Base-by-base conservation (phyloP, 2,797 vertebrate species). In the Clarias platycephalus region DNA sequence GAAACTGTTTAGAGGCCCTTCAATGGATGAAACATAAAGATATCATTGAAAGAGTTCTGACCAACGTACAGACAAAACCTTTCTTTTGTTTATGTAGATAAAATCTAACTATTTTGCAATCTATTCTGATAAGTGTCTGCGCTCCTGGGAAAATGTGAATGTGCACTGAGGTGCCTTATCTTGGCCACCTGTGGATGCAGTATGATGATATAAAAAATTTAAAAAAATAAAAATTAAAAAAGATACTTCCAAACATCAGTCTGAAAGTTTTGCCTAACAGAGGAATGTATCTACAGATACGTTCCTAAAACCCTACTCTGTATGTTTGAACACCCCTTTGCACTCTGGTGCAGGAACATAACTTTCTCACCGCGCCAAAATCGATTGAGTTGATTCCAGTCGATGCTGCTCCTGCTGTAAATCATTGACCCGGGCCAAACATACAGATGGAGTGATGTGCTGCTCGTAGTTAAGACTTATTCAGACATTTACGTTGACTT, bases 381-480 rank as follows among this genome's bases (percentile, higher is more conserved):
- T 66, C 44, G 7, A 26, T 44, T 18, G 1, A 18, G 76, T 44
- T 44, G 76, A 63, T 63, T 58, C 74, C 55, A 34, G 62, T 49
- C 40, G 22, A 5, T 57, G 28, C 26, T 5, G 58, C 64, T 68
- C 0, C 57, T 40, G 80, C 22, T 37, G 49, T 88, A 71, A 81
- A 79, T 68, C 49, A 82, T 79, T 83, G 26, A 57, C 78, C 55
- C 64, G 67, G 49, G 26, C 34, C 53, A 58, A 58, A 58, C 16
- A 72, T 55, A 62, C 20, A 66, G 37, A 57, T 28, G 26, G 6
- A 58, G 31, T 15, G 5, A 53, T 63, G 58, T 49, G 24, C 53
- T 72, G 58, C 60, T 55, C 12, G n/a, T 34, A 26, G 66, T 60
- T 37, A 71, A 68, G 62, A 44, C 18, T 44, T n/a, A 49, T 67